Conservation (phyloP, 2,888 invertebrate species). For the Mongoloraphidia duomilia region DNA sequence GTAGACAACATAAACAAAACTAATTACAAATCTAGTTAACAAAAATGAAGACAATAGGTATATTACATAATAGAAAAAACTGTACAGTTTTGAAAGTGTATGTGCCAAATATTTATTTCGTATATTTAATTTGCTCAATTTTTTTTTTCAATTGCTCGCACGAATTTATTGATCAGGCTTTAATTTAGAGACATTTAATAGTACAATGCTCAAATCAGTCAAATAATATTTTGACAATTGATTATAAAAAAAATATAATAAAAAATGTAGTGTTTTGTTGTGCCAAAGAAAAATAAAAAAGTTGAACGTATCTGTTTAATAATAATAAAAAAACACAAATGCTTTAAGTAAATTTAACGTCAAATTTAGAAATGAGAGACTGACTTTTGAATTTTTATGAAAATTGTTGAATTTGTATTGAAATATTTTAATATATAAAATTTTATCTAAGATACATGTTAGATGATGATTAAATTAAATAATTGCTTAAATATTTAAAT, state of each 20-base stretch:
- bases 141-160: background rate
- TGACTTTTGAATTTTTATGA: background rate
- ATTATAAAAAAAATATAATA: background rate
- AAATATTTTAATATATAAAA: no score
- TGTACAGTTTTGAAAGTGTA: no score
- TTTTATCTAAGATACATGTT: no score
- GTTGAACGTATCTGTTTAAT: background rate
- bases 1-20: no score
- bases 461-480: no score
- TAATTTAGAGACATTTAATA: background rate
- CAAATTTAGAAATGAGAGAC: background rate
- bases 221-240: background rate
- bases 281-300: background rate
- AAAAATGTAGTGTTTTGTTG: background rate
- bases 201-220: slow-evolving; percentile 1
- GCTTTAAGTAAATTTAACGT: slow-evolving; percentile 1
- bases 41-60: no score
- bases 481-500: no score
- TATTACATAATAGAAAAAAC: no score
- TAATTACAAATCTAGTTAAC: no score
- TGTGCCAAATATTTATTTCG: no score
- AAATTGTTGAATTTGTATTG: background rate
- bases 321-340: background rate
- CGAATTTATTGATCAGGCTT: background rate
- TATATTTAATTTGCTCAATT: background rate